phyloP scores from a whole-genome alignment of 2,888 invertebrate species.

The Sminthurinus aureus region DNA sequence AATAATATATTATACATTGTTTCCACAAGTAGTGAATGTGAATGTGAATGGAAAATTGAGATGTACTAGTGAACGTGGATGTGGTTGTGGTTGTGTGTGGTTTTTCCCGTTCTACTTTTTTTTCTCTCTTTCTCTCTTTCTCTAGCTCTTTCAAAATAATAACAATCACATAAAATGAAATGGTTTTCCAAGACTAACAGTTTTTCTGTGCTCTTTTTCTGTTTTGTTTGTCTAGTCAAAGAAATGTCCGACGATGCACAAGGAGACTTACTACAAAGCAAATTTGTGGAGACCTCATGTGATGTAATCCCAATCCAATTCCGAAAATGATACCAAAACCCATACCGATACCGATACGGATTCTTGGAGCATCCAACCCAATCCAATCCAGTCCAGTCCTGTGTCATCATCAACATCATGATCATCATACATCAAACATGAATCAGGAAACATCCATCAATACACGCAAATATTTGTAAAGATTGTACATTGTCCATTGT shows the following conservation, averaged over 20 bases:
- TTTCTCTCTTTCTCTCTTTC: neutral
- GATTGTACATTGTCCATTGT: neutral
- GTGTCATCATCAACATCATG: neutral
- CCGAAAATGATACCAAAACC: neutral
- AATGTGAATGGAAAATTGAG: too few relatives aligned
- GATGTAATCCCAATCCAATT: conserved; percentile 17
- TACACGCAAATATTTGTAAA: neutral
- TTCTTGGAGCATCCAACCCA: too few relatives aligned
- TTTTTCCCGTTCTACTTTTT: neutral
- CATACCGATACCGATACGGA: neutral
- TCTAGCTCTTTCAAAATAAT: conserved; percentile 44
- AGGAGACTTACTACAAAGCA: conserved; percentile 85
- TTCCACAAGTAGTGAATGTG: too few relatives aligned
- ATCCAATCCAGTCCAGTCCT: too few relatives aligned
- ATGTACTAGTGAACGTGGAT: too few relatives aligned
- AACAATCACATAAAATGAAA: conserved; percentile 55
- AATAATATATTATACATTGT: too few relatives aligned
- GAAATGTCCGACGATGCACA: conserved; percentile 88
- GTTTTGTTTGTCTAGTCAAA: conserved; percentile 67
- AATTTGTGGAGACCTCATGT: conserved; percentile 59
- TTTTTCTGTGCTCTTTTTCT: conserved; percentile 3
- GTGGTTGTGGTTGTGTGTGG: neutral
- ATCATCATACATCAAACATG: neutral
- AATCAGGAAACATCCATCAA: neutral
- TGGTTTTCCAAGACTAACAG: conserved; percentile 41